These are phyloP conservation scores for Temnothorax longispinosus DNA, from an alignment of 1,140 invertebrate genomes.

Conservation along the genomic window DNA sequence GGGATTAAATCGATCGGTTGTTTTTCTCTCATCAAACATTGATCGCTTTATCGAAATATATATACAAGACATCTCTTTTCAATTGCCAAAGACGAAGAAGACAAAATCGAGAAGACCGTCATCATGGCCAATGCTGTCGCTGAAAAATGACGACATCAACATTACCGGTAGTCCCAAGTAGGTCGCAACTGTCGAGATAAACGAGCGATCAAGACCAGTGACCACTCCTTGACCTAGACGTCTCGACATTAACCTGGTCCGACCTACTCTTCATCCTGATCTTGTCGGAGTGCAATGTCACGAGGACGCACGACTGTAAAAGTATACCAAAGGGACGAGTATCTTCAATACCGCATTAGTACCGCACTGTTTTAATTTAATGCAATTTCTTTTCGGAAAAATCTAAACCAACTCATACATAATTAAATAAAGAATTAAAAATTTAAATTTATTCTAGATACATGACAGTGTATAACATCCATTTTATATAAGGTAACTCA, in stretches of 20 bases:
- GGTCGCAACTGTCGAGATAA: constrained; percentile 74
- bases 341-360: neutral
- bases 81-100: neutral
- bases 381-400: neutral
- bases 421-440: neutral
- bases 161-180: constrained; percentile 75
- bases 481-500: neutral
- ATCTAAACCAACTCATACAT: neutral
- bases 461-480: neutral
- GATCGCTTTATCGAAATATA: neutral
- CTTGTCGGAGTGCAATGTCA: constrained; percentile 59
- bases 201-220: constrained; percentile 70
- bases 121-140: neutral
- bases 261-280: constrained; percentile 64
- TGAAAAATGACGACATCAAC: constrained; percentile 59
- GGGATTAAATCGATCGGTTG: neutral
- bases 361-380: neutral
- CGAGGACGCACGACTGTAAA: neutral
- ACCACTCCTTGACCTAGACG: constrained; percentile 75
- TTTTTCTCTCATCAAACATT: neutral
- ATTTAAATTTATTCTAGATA: neutral
- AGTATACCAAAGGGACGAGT: neutral
- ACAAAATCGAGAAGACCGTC: constrained; percentile 29
- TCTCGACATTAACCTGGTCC: constrained; percentile 68
- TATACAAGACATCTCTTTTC: neutral